These are phyloP conservation scores for Oncorhynchus kisutch DNA, from an alignment of 2,113 vertebrate genomes.

Conservation along the genomic window DNA sequence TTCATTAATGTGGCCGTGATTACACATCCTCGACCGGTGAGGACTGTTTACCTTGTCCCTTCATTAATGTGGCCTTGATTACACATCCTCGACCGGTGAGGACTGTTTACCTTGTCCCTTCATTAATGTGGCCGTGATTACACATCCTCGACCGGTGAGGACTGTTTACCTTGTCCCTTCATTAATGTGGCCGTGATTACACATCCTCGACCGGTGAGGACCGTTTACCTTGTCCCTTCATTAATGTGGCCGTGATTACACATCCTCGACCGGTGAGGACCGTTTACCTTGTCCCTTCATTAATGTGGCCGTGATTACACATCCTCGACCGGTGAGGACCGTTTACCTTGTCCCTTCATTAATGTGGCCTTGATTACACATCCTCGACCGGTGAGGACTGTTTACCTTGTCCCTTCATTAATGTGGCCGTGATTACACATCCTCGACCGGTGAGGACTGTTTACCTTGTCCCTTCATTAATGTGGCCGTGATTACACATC, in stretches of 20 bases:
- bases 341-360: conserved; percentile 44
- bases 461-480: conserved; percentile 41
- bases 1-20: conserved; percentile 46
- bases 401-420: conserved; percentile 44
- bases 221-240: conserved; percentile 44
- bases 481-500: conserved; percentile 49
- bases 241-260: conserved; percentile 51
- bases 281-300: conserved; percentile 45
- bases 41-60: conserved; percentile 43
- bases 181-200: conserved; percentile 50
- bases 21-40: conserved; percentile 50
- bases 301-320: conserved; percentile 52
- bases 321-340: conserved; percentile 46
- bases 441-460: conserved; percentile 49
- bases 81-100: conserved; percentile 48
- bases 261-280: conserved; percentile 44
- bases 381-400: conserved; percentile 47
- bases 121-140: conserved; percentile 49
- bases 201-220: conserved; percentile 46
- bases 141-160: conserved; percentile 47
- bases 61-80: conserved; percentile 48
- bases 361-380: conserved; percentile 51
- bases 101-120: conserved; percentile 44
- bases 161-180: conserved; percentile 44
- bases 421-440: conserved; percentile 51